phyloP scores from a whole-genome alignment of 2,113 vertebrate genomes.

The Bos taurus region DNA sequence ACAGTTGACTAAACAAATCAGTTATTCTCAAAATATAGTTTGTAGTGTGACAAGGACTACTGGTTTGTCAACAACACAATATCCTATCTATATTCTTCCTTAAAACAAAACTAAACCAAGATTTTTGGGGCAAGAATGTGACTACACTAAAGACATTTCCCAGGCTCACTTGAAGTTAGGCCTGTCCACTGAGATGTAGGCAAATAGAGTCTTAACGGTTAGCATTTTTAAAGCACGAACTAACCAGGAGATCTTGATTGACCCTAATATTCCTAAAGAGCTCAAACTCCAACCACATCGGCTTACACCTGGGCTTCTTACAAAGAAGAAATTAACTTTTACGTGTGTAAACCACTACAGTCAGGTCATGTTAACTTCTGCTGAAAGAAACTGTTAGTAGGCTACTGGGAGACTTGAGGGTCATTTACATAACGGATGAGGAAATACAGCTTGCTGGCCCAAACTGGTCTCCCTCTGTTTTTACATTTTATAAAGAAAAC shows the following conservation, averaged over 20 bases:
- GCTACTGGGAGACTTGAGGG: not conserved
- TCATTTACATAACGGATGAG: not conserved
- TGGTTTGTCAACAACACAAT: not conserved
- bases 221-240: not conserved
- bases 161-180: not conserved
- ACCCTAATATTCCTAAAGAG: not conserved
- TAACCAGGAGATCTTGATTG: not conserved
- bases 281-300: not conserved
- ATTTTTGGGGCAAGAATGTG: not conserved
- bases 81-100: not conserved
- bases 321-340: not conserved
- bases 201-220: not conserved
- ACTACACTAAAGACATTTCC: not conserved
- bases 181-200: not conserved
- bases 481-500: not conserved
- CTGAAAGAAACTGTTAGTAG: not conserved
- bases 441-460: not conserved
- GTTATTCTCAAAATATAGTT: not conserved
- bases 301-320: not conserved
- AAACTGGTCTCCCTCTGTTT: not conserved
- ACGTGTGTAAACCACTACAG: not conserved
- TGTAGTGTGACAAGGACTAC: not conserved
- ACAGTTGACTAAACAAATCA: not conserved
- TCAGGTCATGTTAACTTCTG: not conserved
- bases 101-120: not conserved